Conservation (phyloP, 2,113 vertebrate species). For the Caranx ignobilis region DNA sequence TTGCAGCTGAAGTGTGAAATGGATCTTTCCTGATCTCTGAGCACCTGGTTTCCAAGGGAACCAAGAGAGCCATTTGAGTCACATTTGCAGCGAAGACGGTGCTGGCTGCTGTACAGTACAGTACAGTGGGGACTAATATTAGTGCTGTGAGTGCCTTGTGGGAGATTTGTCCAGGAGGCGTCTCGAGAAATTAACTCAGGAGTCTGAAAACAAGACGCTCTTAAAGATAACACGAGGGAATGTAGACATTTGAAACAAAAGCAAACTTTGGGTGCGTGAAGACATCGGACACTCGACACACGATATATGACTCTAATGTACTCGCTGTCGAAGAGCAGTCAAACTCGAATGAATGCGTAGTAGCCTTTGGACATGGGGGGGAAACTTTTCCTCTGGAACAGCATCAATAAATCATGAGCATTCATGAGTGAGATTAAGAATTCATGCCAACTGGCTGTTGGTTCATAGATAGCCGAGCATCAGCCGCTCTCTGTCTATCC, state of each 20-base stretch:
- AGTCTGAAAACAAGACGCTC: slow-evolving; percentile 5
- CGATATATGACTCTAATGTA: slow-evolving; percentile 59
- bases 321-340: slow-evolving; percentile 39
- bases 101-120: slow-evolving; percentile 33
- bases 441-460: slow-evolving; percentile 77
- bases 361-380: slow-evolving; percentile 45
- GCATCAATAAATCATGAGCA: slow-evolving; percentile 83
- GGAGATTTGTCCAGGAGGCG: slow-evolving; percentile 1
- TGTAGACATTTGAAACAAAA: slow-evolving; percentile 38
- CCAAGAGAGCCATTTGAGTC: slow-evolving; percentile 72
- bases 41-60: slow-evolving; percentile 86
- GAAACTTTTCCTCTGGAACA: slow-evolving; percentile 73
- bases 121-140: slow-evolving; percentile 54
- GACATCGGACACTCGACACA: slow-evolving; percentile 64
- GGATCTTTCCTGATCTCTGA: slow-evolving; percentile 81
- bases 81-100: slow-evolving; percentile 65
- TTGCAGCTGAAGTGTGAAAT: slow-evolving; percentile 81
- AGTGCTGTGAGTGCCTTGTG: slow-evolving; percentile 17
- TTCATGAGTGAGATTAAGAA: slow-evolving; percentile 82
- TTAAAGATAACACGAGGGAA: slow-evolving; percentile 7
- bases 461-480: slow-evolving; percentile 59
- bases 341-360: slow-evolving; percentile 49
- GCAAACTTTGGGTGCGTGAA: slow-evolving; percentile 31
- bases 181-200: slow-evolving; percentile 41
- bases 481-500: slow-evolving; percentile 41